Conservation (phyloP, 2,797 vertebrate species). For the Lithobates sylvaticus region DNA sequence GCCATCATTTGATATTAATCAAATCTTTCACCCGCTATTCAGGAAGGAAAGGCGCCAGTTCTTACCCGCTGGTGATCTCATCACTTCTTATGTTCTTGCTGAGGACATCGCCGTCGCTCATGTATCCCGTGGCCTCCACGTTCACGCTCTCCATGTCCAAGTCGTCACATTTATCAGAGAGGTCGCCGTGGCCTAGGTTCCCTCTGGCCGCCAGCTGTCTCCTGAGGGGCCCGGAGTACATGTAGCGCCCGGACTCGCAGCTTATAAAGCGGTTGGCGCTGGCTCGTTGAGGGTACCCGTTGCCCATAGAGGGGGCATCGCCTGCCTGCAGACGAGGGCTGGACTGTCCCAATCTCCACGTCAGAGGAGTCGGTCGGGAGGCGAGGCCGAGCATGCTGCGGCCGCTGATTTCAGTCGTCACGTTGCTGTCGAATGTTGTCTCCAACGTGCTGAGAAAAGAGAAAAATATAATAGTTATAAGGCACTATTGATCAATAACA, state of each 20-base stretch:
- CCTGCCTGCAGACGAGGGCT: constrained; percentile 89
- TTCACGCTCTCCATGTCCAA: constrained; percentile 82
- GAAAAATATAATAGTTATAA: constrained; percentile 18
- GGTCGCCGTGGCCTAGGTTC: constrained; percentile 74
- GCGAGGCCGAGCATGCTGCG: constrained; percentile 88
- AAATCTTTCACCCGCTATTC: too few relatives aligned
- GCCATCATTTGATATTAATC: too few relatives aligned
- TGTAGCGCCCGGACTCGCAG: constrained; percentile 79
- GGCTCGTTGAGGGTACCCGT: constrained; percentile 79
- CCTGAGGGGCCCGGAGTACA: constrained; percentile 86
- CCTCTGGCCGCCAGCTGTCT: constrained; percentile 84
- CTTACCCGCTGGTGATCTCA: constrained; percentile 94
- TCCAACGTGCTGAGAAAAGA: constrained; percentile 86
- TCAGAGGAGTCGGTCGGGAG: constrained; percentile 78
- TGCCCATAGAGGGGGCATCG: constrained; percentile 83
- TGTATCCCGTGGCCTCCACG: constrained; percentile 92
- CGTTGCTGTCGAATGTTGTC: constrained; percentile 88
- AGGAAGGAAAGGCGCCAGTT: too few relatives aligned
- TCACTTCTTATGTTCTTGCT: constrained; percentile 90
- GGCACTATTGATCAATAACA: background rate
- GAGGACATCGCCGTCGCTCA: constrained; percentile 95
- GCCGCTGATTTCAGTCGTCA: constrained; percentile 84
- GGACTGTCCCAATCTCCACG: constrained; percentile 84
- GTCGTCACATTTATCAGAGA: constrained; percentile 80
- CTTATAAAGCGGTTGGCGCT: constrained; percentile 77